Conservation (phyloP, 2,888 invertebrate species). For the Muschampia plurimacula region DNA sequence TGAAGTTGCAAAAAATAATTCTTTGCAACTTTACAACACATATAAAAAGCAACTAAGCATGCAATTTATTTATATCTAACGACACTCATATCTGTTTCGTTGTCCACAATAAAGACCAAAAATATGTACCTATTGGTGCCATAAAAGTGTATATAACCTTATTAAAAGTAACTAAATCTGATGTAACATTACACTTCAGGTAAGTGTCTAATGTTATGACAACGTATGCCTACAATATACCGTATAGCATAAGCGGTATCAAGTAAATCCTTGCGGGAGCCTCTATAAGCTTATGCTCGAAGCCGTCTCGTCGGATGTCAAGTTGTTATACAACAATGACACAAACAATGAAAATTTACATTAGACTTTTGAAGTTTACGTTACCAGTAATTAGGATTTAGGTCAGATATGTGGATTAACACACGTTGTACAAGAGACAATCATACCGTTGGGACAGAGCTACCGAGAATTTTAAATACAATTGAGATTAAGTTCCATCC, state of each 20-base stretch:
- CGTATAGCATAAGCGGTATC: neutral
- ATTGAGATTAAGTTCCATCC: too few relatives aligned
- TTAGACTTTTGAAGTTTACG: conserved; percentile 14
- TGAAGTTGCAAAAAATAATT: too few relatives aligned
- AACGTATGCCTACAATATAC: conserved; percentile 13
- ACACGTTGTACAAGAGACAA: conserved; percentile 7
- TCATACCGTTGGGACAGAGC: too few relatives aligned
- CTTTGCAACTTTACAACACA: too few relatives aligned
- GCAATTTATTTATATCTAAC: too few relatives aligned
- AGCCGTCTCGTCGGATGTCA: neutral
- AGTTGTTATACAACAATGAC: conserved; percentile 16
- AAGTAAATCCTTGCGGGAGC: neutral
- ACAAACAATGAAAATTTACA: conserved; percentile 23
- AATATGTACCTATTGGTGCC: too few relatives aligned
- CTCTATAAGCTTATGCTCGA: conserved; percentile 1
- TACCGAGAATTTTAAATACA: too few relatives aligned
- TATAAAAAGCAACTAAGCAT: too few relatives aligned
- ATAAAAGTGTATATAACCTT: too few relatives aligned
- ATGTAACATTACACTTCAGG: neutral
- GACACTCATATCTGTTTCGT: too few relatives aligned
- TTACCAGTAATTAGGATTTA: neutral
- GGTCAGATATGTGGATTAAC: neutral
- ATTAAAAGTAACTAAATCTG: conserved; percentile 3
- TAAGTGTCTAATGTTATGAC: conserved; percentile 9
- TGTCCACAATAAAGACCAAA: too few relatives aligned